Conservation (phyloP, 2,113 vertebrate genomes). For the Gymnorhina tibicen region DNA sequence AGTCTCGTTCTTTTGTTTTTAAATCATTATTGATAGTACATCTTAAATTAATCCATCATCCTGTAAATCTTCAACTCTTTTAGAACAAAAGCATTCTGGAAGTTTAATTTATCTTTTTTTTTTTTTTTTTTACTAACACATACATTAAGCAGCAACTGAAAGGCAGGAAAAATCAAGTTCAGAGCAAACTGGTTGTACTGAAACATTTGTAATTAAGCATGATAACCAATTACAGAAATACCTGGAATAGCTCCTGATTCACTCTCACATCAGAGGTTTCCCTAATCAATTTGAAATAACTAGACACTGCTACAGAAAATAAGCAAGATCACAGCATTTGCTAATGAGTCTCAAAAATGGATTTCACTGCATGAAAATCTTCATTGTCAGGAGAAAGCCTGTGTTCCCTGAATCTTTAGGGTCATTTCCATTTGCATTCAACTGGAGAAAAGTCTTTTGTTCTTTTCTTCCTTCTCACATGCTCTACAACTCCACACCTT, state of each 20-base stretch:
- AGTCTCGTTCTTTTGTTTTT: constrained; percentile 30
- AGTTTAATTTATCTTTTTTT: not conserved
- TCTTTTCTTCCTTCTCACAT: constrained; percentile 59
- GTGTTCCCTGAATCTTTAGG: constrained; percentile 65
- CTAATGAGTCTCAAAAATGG: constrained; percentile 78
- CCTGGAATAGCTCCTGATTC: constrained; percentile 70
- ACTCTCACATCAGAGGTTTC: constrained; percentile 69
- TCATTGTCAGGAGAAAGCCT: constrained; percentile 72
- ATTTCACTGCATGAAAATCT: constrained; percentile 75
- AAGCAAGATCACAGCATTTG: constrained; percentile 76
- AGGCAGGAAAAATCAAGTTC: constrained; percentile 59
- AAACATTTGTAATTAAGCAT: constrained; percentile 77
- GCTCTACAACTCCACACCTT: not conserved
- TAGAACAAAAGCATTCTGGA: constrained; percentile 8
- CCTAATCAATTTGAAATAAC: constrained; percentile 77
- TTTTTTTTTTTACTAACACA: not conserved
- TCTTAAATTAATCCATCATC: constrained; percentile 53
- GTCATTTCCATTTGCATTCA: constrained; percentile 78
- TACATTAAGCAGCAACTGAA: constrained; percentile 15
- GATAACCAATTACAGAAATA: constrained; percentile 78
- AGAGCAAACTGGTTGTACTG: constrained; percentile 67
- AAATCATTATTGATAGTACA: constrained; percentile 41
- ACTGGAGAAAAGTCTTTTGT: constrained; percentile 70
- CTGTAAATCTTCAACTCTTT: constrained; percentile 37
- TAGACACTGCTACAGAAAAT: constrained; percentile 68